Base-by-base conservation (phyloP, 2,797 vertebrate genomes). In the Anguilla pacifica region DNA sequence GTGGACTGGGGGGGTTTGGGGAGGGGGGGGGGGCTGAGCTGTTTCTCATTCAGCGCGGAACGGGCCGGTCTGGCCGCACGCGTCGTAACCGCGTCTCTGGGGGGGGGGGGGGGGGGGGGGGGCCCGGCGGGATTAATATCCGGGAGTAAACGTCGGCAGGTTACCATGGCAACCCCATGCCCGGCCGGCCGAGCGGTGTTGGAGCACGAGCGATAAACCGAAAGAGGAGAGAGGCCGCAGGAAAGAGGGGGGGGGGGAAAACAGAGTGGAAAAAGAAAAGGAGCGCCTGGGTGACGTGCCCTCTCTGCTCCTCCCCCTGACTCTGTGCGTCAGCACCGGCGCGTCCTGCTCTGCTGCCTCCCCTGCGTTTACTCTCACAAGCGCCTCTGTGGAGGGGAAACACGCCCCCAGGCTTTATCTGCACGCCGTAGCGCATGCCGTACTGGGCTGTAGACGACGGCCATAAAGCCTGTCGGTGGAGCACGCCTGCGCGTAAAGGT, bases 161-260 rank as follows among this genome's bases (percentile, higher is more conserved):
- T 89, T 55, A 31, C 83, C 81, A 85, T 79, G 86, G 88, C 55
- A 87, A 89, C 88, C 86, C 74, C 35, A 57, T 28, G 28, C 85
- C 51, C 31, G 55, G 46, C 25, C 1, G 31, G 55, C 43, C 31
- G 64, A 86, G 86, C 79, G 25, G 85, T 25, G 77, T 55, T 9
- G 15, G 79, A 82, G 39, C 6, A 28, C 15, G 46, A 49, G 39
- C 5, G 57, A 70, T 55, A 43, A 82, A 85, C 22, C 13, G 25
- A 6, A 22, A 46, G 19, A 81, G 39, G 43, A 49, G 77, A 77
- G 3, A 46, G 35, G 22, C 19, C 0, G 35, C 28, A 2, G 57
- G 31, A 25, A 7, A 61, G 17, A 25, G 15, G 57, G 53, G 22
- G n/a, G n/a, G n/a, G n/a, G n/a, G n/a, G n/a, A n/a, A n/a, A n/a